Conservation (phyloP, 1,140 invertebrate species). For the Anastrepha ludens region DNA sequence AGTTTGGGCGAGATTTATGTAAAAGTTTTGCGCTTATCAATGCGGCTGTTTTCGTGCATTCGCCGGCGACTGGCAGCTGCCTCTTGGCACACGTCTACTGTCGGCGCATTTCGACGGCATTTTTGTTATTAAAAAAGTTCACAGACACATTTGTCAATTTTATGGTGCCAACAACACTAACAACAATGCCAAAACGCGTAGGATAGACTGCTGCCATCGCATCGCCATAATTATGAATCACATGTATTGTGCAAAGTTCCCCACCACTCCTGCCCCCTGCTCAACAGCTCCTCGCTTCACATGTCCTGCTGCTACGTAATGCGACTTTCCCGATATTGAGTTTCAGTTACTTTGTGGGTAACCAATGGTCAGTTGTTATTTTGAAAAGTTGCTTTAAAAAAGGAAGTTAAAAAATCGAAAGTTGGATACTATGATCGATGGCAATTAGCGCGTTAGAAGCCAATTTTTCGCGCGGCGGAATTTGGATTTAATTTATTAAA, state of each 20-base stretch:
- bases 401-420: conserved; percentile 21
- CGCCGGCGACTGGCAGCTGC: too few species aligned
- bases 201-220: conserved; percentile 60
- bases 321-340: background rate
- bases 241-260: conserved; percentile 48
- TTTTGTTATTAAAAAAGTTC: conserved; percentile 70
- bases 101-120: background rate
- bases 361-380: background rate
- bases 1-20: conserved; percentile 3
- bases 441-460: conserved; percentile 22
- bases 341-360: background rate
- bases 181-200: background rate
- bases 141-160: conserved; percentile 74
- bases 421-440: conserved; percentile 34
- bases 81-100: background rate
- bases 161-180: conserved; percentile 68
- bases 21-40: conserved; percentile 48
- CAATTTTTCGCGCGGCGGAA: conserved; percentile 22
- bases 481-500: conserved; percentile 44
- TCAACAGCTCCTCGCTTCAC: background rate
- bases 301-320: background rate
- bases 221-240: conserved; percentile 73
- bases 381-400: background rate
- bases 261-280: background rate
- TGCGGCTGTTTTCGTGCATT: background rate